Percentiles rank a stretch among this genome's conserved stretches.
phyloP scores from a whole-genome alignment of 2,113 vertebrate genomes.

The Triplophysa siluroides region DNA sequence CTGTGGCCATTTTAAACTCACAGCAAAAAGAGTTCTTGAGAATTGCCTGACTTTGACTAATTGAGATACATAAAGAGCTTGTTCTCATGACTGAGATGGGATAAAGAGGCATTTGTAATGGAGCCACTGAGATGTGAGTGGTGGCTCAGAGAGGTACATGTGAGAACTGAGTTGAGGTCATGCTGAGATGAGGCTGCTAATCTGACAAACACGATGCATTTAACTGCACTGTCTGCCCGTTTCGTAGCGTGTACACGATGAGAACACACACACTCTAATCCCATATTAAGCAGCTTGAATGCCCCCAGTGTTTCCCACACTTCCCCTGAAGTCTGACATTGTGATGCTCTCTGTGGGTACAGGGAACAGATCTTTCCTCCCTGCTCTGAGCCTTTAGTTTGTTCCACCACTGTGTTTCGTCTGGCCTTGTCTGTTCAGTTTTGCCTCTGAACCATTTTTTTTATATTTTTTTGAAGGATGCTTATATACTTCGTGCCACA shows the following conservation, averaged over 20 bases:
- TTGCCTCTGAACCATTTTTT: neutral
- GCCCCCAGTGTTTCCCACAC: neutral
- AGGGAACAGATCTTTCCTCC: neutral
- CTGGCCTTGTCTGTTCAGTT: neutral
- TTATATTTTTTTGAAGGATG: neutral
- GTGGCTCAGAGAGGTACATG: conserved; percentile 10
- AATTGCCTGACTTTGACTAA: no score
- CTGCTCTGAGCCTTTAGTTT: neutral
- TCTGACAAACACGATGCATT: conserved; percentile 20
- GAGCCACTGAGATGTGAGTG: neutral
- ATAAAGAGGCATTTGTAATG: neutral
- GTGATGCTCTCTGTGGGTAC: conserved; percentile 5
- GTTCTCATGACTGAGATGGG: neutral
- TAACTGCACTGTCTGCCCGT: conserved; percentile 8
- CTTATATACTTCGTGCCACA: neutral
- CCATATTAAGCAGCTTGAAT: conserved; percentile 32
- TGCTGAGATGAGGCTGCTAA: conserved; percentile 30
- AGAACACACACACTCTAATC: conserved; percentile 26
- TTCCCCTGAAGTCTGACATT: neutral
- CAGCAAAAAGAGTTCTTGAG: neutral
- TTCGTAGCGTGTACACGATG: neutral
- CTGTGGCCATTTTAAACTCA: no score
- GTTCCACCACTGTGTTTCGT: neutral
- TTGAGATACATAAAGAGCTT: neutral
- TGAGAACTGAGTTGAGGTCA: conserved; percentile 17